These are phyloP conservation scores for Littorina saxatilis DNA, from an alignment of 1,140 invertebrate species.

Conservation along the genomic window DNA sequence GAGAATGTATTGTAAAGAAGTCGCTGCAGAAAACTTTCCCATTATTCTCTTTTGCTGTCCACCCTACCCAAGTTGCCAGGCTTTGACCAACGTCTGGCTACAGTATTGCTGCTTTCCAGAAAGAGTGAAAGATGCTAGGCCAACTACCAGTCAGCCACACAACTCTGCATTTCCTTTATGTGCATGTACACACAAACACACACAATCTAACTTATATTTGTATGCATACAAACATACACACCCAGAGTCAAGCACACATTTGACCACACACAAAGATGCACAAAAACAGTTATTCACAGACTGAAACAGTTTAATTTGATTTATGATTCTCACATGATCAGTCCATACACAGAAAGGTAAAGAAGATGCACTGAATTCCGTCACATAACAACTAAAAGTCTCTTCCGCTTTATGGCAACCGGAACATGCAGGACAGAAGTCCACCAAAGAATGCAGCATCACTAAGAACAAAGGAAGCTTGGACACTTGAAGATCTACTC, in stretches of 20 bases:
- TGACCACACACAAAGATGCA: background rate
- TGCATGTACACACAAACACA: constrained; percentile 4
- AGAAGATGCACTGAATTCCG: background rate
- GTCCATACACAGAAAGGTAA: background rate
- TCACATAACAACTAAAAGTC: background rate
- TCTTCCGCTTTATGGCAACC: background rate
- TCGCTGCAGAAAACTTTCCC: too few species aligned
- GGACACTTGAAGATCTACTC: constrained; percentile 40
- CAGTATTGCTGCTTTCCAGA: too few species aligned
- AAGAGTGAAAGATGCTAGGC: too few species aligned
- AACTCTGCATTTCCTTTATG: too few species aligned
- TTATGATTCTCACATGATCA: background rate
- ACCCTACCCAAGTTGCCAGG: too few species aligned
- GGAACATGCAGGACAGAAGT: background rate
- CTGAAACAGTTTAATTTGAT: constrained; percentile 7
- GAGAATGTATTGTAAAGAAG: too few species aligned
- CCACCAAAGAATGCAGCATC: background rate
- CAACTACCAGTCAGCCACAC: too few species aligned
- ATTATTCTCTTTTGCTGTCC: too few species aligned
- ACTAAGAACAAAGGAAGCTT: background rate
- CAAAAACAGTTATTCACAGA: background rate
- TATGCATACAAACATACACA: background rate
- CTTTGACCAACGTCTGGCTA: too few species aligned
- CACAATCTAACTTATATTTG: background rate
- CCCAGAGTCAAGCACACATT: background rate